Evolutionary conservation across 2,888 invertebrate species (phyloP), one percentile per base, ranked within the genome.

Genomic region (Axea sp.): DNA sequence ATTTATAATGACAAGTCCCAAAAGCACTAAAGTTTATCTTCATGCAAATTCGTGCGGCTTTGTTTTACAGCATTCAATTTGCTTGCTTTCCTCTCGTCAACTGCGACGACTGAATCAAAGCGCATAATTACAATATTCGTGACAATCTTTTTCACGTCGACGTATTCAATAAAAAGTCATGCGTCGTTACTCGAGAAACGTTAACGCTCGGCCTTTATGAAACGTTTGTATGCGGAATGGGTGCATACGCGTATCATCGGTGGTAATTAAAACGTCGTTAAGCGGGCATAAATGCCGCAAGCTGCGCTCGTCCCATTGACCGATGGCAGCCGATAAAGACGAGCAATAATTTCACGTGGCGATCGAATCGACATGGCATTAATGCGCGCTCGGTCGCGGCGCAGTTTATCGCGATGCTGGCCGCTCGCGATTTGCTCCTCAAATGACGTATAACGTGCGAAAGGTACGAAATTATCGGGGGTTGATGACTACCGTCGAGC

Each of bases 371-470:
- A 28, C 30, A 37, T 37, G 53, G 17, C 51, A 51, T 51, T 51
- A 51, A 24, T 3, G 15, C 3, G 35, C 51, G 14, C 33, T 8
- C 35, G 8, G 19, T 31, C 51, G 35, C 51, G 15, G 45, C 45
- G 17, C 59, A 41, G 28, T 45, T 59, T 47, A 59, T 62, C 62
- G 51, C 39, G 51, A 57, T 55, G 19, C 30, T 19, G 15, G 26
- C 28, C 30, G 19, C 30, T 33, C 57, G 57, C 43, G 41, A 62
- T 62, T 62, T 47, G 39, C 19, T 39, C 41, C 30, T 31, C 15
- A 30, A 51, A 60, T 51, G 51, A 60, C 60, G 69, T 69, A 71
- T 47, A 62, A 71, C 64, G 64, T 72, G 64, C 64, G 64, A 72
- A 72, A 64, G 57, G 64, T 53, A 47, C 55, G 30, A 64, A 71